Base-by-base conservation (phyloP, 2,888 invertebrate genomes). In the Lampropteryx suffumata region DNA sequence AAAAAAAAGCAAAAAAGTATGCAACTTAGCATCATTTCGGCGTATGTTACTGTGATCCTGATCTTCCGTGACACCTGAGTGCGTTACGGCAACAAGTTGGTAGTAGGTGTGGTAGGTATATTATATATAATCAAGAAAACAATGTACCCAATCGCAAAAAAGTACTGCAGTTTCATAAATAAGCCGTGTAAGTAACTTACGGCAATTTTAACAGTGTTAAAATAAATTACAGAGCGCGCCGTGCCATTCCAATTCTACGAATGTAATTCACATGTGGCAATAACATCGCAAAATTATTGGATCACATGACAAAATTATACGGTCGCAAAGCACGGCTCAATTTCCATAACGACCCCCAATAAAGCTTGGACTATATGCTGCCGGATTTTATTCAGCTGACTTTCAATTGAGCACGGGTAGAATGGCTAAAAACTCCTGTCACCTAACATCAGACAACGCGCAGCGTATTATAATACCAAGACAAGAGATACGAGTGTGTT, bases 271-370 rank as follows among this genome's bases (percentile, higher is more conserved):
- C 60, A 56, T 65, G 55, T 48, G 59, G 56, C 62, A 66, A 62
- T 71, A 68, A 69, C 68, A 64, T 62, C 52, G 58, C 61, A 67
- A 71, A 50, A 68, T 73, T 68, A 73, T 67, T 66, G 64, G 68
- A 65, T 69, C 61, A 67, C 55, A 58, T 69, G 64, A 67, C 64
- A 65, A 71, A 69, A 71, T 74, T 75, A 71, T 69, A 64, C 65
- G 61, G 62, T 64, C 65, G 64, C 64, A 53, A 53, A 71, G 68
- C 65, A 61, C 63, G 41, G 65, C 63, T 59, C 70, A 72, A 73
- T 76, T 71, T 72, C 65, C 76, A 73, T 76, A 71, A 76, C 69
- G 69, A 71, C 61, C 52, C 56, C 63, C 69, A 70, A 71, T 69
- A 74, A 65, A 70, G 68, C 32, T 10, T 49, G 43, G 48, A 44